A percentile compares a stretch with the other conserved stretches of the same genome.
phyloP scores from a whole-genome alignment of 1,140 invertebrate genomes.

The Leptopilina clavipes region DNA sequence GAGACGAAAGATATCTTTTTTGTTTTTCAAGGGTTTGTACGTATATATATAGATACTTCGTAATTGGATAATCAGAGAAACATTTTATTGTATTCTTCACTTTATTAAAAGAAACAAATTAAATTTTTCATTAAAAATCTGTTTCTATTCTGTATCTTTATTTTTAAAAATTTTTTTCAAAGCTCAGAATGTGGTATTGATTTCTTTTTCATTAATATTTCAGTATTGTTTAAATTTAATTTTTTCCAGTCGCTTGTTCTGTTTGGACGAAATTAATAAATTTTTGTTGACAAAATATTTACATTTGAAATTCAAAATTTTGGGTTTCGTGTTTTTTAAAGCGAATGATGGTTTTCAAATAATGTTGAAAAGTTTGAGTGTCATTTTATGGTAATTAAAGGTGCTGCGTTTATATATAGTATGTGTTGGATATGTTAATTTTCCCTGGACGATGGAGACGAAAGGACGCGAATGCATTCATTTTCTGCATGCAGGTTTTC shows the following conservation, averaged over 20 bases:
- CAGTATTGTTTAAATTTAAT: too few species aligned
- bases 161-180: too few species aligned
- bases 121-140: too few species aligned
- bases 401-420: background rate
- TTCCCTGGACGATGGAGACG: constrained; percentile 8
- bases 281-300: too few species aligned
- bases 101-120: background rate
- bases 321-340: background rate
- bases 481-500: constrained; percentile 15
- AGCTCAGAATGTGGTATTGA: too few species aligned
- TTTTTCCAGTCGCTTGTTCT: too few species aligned
- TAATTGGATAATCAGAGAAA: constrained; percentile 8
- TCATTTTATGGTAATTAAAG: constrained; percentile 1
- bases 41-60: background rate
- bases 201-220: too few species aligned
- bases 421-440: constrained; percentile 17
- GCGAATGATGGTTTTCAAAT: background rate
- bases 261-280: too few species aligned
- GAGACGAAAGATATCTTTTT: background rate
- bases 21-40: background rate
- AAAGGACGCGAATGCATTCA: constrained; percentile 21
- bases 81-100: background rate
- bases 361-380: background rate
- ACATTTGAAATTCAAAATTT: too few species aligned
- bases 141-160: background rate